phyloP scores from a whole-genome alignment of 2,797 vertebrate genomes.

The Danio choprae region DNA sequence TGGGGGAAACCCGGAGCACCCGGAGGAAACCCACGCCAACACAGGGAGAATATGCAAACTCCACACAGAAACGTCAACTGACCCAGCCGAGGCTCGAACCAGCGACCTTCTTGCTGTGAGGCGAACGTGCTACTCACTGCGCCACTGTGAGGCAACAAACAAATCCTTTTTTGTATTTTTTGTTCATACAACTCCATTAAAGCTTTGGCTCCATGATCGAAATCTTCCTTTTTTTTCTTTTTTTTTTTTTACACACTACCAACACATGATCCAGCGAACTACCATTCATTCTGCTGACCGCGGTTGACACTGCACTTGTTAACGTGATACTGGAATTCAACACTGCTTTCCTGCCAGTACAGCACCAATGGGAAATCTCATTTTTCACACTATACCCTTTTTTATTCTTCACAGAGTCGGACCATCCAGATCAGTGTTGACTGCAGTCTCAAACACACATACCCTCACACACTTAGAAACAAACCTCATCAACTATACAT shows the following conservation, averaged over 20 bases:
- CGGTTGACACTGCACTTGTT: conserved; percentile 9
- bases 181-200: background rate
- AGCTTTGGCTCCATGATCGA: background rate
- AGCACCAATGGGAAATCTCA: conserved; percentile 47
- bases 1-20: no score
- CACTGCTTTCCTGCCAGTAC: conserved; percentile 47
- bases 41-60: no score
- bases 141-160: no score
- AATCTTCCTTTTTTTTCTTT: background rate
- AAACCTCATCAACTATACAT: conserved; percentile 5
- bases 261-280: background rate
- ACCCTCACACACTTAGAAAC: background rate
- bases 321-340: conserved; percentile 41
- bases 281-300: conserved; percentile 14
- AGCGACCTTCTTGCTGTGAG: no score
- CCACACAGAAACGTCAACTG: no score
- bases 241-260: background rate
- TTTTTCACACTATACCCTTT: conserved; percentile 30
- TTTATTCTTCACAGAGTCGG: conserved; percentile 12
- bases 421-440: background rate
- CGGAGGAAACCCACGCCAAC: no score
- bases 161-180: no score
- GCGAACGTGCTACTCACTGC: no score
- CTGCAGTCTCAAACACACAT: conserved; percentile 17
- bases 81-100: no score